Evolutionary conservation across 1,140 invertebrate species (phyloP), one percentile per base, ranked within the genome.

Genomic region (Sycobia sp.): DNA sequence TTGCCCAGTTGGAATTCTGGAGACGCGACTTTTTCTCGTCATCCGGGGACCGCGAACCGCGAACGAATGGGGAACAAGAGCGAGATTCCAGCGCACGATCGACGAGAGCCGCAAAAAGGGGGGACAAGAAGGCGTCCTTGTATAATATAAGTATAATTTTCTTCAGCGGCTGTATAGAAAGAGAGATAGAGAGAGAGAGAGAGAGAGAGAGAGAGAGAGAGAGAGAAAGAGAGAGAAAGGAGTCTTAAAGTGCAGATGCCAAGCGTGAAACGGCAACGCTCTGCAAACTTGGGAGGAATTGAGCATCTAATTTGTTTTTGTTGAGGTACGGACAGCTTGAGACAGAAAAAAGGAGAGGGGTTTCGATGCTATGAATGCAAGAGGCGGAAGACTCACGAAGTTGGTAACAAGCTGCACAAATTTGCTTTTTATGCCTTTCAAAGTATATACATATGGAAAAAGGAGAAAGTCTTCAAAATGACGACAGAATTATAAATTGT

Each of bases 1-100:
- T n/a, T n/a, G n/a, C n/a, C n/a, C n/a, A n/a, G n/a, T 51, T 65
- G 65, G 66, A 68, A 73, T 74, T 72, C 68, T 68, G 61, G 64
- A 67, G 46, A 67, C 56, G 53, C 58, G 58, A 50, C 50, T 65
- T 66, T 74, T 74, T 74, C 58, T 63, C 23, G 18, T 18, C 16
- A 50, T 13, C n/a, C 23, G 18, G 50, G 51, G n/a, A n/a, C n/a
- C n/a, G n/a, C n/a, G n/a, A n/a, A n/a, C 10, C 20, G 43, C 16
- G 44, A 65, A 64, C 58, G 66, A 64, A 61, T 67, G 57, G 56
- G 47, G 62, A 65, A 66, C 46, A n/a, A n/a, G 60, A 60, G 23
- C 18, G 47, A 29, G 32, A 65, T 65, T 65, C 39, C 38, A 18
- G 36, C 36, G 50, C 51, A 60, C 54, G 20, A 49, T 47, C 13